Base-by-base conservation (phyloP, 2,113 vertebrate genomes). In the Heterocephalus glaber region DNA sequence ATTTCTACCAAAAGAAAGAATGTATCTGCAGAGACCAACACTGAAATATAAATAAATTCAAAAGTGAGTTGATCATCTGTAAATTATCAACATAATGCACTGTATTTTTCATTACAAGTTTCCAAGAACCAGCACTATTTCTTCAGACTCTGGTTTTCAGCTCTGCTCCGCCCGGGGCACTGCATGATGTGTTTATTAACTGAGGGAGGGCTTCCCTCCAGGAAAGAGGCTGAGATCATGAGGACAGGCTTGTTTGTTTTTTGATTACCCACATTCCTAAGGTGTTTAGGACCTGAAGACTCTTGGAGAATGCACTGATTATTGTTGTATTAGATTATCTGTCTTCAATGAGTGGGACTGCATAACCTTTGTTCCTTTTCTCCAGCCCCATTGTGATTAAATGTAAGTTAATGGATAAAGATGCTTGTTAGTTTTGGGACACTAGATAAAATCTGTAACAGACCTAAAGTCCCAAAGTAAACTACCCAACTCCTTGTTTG, bases 201-300 rank as follows among this genome's bases (percentile, higher is more conserved):
- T 77, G 24, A 3, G 47, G 54, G 41, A 92, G 47, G 14, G 63
- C 76, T 88, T 88, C 95, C 79, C 74, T 20, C 47, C 47, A 49
- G 30, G 22, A 54, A 77, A 56, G n/a, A 58, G 33, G 3, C 47
- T 49, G 54, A 96, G 93, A 91, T 93, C 90, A 94, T 35, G 83
- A 86, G 41, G 30, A 10, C 65, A 44, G 56, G 30, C 33, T 60
- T 95, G 96, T 97, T 97, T 97, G 92, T 35, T 95, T 95, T 97
- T 70, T 95, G 96, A 95, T 98, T 97, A 95, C 54, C 63, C 89
- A 87, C 96, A 95, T 98, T 96, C 97, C 97, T 56, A 65, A 89
- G 86, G 74, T 58, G 79, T 96, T 90, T 93, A 96, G 83, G 28
- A 79, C 60, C 33, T 28, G 35, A 47, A 26, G 80, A 90, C 93